A percentile compares a stretch with the other conserved stretches of the same genome.
Evolutionary conservation across 1,140 invertebrate species (phyloP).

Genomic region (Harlomillsia oculata): DNA sequence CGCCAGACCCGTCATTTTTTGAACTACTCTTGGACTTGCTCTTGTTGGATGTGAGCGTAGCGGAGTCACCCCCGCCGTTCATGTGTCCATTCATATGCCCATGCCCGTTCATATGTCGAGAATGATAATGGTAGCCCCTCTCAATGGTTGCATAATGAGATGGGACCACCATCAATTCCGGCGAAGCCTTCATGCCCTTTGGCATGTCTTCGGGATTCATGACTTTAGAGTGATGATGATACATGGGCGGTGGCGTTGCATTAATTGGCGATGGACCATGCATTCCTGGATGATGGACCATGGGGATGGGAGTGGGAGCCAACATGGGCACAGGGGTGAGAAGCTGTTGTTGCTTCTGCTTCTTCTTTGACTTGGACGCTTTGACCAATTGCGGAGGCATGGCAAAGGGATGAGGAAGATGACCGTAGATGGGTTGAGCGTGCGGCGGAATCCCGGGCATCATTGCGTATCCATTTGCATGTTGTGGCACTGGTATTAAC

Average conservation of each 20-base stretch:
- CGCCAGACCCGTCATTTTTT: slow-evolving; percentile 39
- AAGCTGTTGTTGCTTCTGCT: slow-evolving; percentile 27
- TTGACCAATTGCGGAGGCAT: slow-evolving; percentile 29
- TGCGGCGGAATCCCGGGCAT: slow-evolving; percentile 35
- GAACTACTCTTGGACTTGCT: slow-evolving; percentile 36
- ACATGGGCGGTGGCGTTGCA: slow-evolving; percentile 36
- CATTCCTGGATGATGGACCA: slow-evolving; percentile 38
- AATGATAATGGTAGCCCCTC: slow-evolving; percentile 34
- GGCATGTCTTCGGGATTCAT: slow-evolving; percentile 34
- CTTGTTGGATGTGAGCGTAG: slow-evolving; percentile 35
- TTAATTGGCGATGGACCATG: slow-evolving; percentile 37
- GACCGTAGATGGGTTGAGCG: slow-evolving; percentile 38
- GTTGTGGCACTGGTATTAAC: slow-evolving; percentile 34
- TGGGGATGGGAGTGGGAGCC: slow-evolving; percentile 35
- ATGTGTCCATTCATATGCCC: slow-evolving; percentile 24
- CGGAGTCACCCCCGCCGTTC: slow-evolving; percentile 19
- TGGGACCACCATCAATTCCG: slow-evolving; percentile 22
- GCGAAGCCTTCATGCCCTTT: slow-evolving; percentile 13
- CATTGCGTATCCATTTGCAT: slow-evolving; percentile 31
- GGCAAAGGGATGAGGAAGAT: slow-evolving; percentile 31
- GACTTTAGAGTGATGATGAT: slow-evolving; percentile 23
- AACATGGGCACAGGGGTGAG: slow-evolving; percentile 32
- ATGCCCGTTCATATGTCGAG: slow-evolving; percentile 23
- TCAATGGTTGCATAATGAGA: slow-evolving; percentile 35
- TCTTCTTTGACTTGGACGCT: slow-evolving; percentile 32